phyloP scores from a whole-genome alignment of 2,113 vertebrate genomes.

The Bubo scandiacus region DNA sequence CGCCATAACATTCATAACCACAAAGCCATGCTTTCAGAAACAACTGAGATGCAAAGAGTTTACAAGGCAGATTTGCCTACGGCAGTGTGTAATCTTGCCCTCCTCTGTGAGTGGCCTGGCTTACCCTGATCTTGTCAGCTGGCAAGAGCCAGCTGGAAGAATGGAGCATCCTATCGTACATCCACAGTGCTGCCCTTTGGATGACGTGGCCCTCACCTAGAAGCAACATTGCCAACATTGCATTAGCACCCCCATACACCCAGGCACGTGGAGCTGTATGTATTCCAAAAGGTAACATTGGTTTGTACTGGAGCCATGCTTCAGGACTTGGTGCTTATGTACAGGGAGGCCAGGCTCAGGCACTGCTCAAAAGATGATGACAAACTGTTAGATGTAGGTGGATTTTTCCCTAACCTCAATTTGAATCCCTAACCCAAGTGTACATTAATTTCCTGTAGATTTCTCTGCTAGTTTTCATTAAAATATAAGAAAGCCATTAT shows the following conservation, averaged over 20 bases:
- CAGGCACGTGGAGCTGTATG: neutral
- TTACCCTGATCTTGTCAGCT: neutral
- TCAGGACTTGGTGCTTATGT: neutral
- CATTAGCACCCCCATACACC: accelerated
- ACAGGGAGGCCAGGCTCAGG: neutral
- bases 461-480: neutral
- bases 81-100: neutral
- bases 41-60: neutral
- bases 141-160: neutral
- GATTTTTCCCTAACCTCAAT: neutral
- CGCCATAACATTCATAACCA: neutral
- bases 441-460: neutral
- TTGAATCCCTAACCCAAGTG: neutral
- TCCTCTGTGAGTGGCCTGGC: neutral
- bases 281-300: neutral
- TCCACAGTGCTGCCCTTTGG: neutral
- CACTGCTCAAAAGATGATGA: neutral
- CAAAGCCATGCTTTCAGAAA: neutral
- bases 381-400: neutral
- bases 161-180: accelerated
- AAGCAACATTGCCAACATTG: neutral
- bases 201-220: no score
- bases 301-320: neutral
- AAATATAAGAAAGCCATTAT: neutral
- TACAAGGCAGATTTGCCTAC: neutral